Evolutionary conservation across 2,888 invertebrate genomes (phyloP), one percentile per base, ranked within the genome.

Genomic region (Blastobasis lacticolella): DNA sequence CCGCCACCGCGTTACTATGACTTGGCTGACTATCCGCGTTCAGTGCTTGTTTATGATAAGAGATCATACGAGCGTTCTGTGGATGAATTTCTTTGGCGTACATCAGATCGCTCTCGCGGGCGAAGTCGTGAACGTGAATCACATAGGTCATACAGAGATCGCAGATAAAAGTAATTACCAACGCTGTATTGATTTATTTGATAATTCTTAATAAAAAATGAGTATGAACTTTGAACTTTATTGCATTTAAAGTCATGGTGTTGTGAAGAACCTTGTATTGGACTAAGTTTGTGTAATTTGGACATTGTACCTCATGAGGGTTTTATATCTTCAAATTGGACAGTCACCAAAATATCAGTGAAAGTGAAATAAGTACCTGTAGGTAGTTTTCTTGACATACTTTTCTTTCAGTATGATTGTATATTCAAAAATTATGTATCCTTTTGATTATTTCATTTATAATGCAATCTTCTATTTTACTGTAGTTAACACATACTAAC

Each of bases 21-120:
- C 67, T 87, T 94, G 50, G 92, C 93, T 7, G 96, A 95, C 62
- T 96, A 94, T 80, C 91, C 93, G 45, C 81, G 90, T 67, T 86
- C 90, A 63, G 88, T 92, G 69, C 78, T 90, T 66, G 83, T 90
- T 49, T 90, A 92, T 66, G 94, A 94, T 60, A 94, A 94, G 69
- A 90, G 94, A 49, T 94, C 94, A 42, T 97, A 97, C 79, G 97
- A 97, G 75, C 92, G 96, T 49, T 94, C 95, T 53, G 96, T 96
- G 37, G 88, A 96, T 78, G 96, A 96, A 74, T 96, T 96, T 80
- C 82, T 96, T 54, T 94, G 95, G 90, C 91, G 95, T 71, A 95
- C 95, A 8, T 90, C 92, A 52, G 92, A 93, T 65, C 89, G 94
- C 43, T 90, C 91, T 50, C 90, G 89, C 57, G 91, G 90, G 46